Percentiles rank a stretch among this genome's conserved stretches.
Evolutionary conservation across 1,140 invertebrate species (phyloP).

Genomic region (Globodera rostochiensis): DNA sequence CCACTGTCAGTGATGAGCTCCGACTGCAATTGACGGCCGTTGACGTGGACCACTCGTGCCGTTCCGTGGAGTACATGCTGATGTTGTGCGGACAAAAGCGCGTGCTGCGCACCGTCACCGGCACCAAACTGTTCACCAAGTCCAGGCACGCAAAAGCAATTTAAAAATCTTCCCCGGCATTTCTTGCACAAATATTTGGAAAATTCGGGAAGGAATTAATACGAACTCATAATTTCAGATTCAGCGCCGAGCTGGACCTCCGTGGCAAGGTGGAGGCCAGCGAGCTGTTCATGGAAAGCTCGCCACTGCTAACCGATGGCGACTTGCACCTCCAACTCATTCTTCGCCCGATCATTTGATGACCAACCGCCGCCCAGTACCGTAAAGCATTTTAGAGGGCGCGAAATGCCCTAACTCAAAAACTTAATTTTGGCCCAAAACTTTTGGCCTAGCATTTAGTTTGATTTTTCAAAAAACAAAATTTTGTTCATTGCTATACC

Average conservation of each 20-base stretch:
- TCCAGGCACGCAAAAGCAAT: constrained; percentile 47
- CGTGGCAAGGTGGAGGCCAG: constrained; percentile 43
- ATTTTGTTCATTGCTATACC: too few relatives aligned
- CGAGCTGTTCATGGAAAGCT: constrained; percentile 42
- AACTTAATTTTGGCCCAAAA: too few relatives aligned
- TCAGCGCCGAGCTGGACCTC: constrained; percentile 50
- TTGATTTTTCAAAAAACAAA: too few relatives aligned
- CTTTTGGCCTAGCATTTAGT: too few relatives aligned
- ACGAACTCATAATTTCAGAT: constrained; percentile 41
- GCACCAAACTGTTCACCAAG: constrained; percentile 68
- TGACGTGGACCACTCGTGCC: constrained; percentile 66
- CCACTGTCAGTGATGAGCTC: constrained; percentile 56
- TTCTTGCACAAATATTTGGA: too few relatives aligned
- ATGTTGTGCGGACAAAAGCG: constrained; percentile 66
- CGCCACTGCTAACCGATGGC: constrained; percentile 44
- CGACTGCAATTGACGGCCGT: constrained; percentile 65
- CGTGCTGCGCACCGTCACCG: constrained; percentile 66
- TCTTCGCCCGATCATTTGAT: constrained; percentile 46
- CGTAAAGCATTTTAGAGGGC: too few relatives aligned
- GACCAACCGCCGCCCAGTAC: too few relatives aligned
- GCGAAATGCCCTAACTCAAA: too few relatives aligned
- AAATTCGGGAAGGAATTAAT: not conserved
- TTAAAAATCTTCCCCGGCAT: too few relatives aligned
- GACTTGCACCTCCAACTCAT: constrained; percentile 49
- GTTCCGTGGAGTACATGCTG: constrained; percentile 67